Percentiles rank a stretch among this genome's conserved stretches.
Conservation (phyloP, 2,888 invertebrate species). For the Tipula lateralis region DNA sequence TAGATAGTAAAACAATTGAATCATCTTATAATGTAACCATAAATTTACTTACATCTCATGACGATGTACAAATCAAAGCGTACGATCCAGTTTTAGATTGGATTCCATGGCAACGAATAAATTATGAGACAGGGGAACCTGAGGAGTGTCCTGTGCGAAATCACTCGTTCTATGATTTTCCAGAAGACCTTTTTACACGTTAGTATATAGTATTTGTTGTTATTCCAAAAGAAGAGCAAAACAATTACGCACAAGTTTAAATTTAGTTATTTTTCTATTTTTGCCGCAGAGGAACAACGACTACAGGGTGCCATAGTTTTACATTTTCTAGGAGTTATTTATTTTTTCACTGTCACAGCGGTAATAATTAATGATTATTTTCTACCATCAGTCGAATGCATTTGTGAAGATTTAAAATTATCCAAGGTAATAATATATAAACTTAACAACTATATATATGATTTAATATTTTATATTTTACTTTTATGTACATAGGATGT, state of each 20-base stretch:
- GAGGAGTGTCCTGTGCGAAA: background rate
- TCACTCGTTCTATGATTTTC: slow-evolving; percentile 25
- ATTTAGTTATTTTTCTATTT: background rate
- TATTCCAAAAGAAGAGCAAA: background rate
- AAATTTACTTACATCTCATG: background rate
- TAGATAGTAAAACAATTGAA: background rate
- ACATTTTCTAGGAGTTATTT: slow-evolving; percentile 71
- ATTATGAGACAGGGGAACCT: background rate
- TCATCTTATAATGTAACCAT: background rate
- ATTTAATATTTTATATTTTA: background rate
- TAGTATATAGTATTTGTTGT: background rate
- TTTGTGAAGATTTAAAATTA: slow-evolving; percentile 73
- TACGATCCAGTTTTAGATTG: background rate
- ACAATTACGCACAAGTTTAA: background rate
- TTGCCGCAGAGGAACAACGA: slow-evolving; percentile 61
- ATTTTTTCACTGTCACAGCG: slow-evolving; percentile 80
- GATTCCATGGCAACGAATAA: background rate
- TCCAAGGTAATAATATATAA: slow-evolving; percentile 43
- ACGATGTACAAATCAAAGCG: background rate
- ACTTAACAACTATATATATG: background rate
- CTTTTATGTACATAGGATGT: slow-evolving; percentile 66
- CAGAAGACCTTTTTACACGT: slow-evolving; percentile 27
- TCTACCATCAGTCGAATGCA: slow-evolving; percentile 80
- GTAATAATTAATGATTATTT: slow-evolving; percentile 90
- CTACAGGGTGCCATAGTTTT: slow-evolving; percentile 68